Evolutionary conservation across 2,113 vertebrate species (phyloP).

Genomic region (Holacanthus passer): DNA sequence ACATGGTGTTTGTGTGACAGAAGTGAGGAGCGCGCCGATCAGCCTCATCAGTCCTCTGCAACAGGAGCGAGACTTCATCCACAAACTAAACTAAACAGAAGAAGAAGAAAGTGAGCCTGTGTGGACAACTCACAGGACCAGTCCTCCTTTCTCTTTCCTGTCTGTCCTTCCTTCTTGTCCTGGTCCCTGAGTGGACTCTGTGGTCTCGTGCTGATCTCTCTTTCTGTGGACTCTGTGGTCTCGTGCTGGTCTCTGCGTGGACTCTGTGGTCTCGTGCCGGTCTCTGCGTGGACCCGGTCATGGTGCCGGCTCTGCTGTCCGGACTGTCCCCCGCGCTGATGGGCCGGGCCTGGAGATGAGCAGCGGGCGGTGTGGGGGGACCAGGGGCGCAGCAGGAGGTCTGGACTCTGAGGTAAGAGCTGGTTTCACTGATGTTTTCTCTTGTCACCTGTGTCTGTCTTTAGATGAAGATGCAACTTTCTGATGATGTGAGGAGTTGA

Average conservation of each 20-base stretch:
- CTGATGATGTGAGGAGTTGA: background rate
- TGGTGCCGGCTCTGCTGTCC: constrained; percentile 15
- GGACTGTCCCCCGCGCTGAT: constrained; percentile 57
- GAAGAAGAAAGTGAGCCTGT: background rate
- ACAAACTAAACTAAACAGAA: background rate
- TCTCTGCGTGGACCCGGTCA: constrained; percentile 11
- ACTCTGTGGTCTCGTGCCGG: too few species aligned
- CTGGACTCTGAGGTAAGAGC: constrained; percentile 63
- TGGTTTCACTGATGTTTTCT: background rate
- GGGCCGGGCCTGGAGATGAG: constrained; percentile 60
- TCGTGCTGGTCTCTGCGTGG: too few species aligned
- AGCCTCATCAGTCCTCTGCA: background rate
- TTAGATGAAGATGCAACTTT: background rate
- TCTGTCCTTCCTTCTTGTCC: background rate
- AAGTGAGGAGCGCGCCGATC: background rate
- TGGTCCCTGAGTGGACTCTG: background rate
- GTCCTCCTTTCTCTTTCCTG: too few species aligned
- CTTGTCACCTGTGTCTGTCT: background rate
- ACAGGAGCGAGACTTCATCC: background rate
- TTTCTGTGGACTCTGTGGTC: too few species aligned
- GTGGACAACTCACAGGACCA: background rate
- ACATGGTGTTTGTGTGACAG: background rate
- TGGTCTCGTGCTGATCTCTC: too few species aligned
- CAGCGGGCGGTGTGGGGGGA: constrained; percentile 45
- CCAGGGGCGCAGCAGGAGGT: constrained; percentile 50